A percentile compares a stretch with the other conserved stretches of the same genome.
Conservation (phyloP, 1,140 invertebrate species). For the Vanessa atalanta region DNA sequence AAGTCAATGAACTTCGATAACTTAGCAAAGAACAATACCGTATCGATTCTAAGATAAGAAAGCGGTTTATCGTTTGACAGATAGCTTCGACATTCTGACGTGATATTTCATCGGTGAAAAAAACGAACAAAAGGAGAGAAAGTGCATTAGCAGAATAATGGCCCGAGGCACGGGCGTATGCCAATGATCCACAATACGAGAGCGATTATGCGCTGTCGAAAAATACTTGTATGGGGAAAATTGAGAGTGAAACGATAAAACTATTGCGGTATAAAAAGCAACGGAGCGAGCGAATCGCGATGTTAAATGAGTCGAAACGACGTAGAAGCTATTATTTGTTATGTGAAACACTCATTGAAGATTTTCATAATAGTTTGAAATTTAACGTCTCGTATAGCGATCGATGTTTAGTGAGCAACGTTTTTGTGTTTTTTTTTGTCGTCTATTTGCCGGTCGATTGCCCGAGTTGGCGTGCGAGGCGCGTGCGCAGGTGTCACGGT, state of each 20-base stretch:
- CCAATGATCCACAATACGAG: conserved; percentile 36
- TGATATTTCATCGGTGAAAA: conserved; percentile 54
- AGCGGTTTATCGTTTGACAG: conserved; percentile 60
- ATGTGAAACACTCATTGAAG: neutral
- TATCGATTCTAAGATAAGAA: conserved; percentile 60
- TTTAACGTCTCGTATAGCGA: neutral
- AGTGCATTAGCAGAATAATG: conserved; percentile 50
- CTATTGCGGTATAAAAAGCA: conserved; percentile 26
- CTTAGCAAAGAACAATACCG: conserved; percentile 51
- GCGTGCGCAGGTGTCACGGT: conserved; percentile 41
- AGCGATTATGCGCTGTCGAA: conserved; percentile 43
- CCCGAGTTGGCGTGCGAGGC: conserved; percentile 32
- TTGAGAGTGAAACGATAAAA: conserved; percentile 32
- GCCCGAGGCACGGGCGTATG: conserved; percentile 32
- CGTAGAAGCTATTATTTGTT: neutral
- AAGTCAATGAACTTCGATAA: conserved; percentile 47
- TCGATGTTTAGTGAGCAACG: conserved; percentile 6
- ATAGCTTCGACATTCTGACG: conserved; percentile 55
- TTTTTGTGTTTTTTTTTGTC: conserved; percentile 11
- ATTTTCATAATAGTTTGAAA: conserved; percentile 2
- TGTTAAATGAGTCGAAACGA: neutral
- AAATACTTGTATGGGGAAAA: conserved; percentile 36
- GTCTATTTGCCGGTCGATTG: conserved; percentile 21
- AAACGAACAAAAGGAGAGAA: conserved; percentile 69
- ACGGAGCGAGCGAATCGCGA: neutral